Evolutionary conservation across 1,140 invertebrate genomes (phyloP).

Genomic region (Atta colombica): DNA sequence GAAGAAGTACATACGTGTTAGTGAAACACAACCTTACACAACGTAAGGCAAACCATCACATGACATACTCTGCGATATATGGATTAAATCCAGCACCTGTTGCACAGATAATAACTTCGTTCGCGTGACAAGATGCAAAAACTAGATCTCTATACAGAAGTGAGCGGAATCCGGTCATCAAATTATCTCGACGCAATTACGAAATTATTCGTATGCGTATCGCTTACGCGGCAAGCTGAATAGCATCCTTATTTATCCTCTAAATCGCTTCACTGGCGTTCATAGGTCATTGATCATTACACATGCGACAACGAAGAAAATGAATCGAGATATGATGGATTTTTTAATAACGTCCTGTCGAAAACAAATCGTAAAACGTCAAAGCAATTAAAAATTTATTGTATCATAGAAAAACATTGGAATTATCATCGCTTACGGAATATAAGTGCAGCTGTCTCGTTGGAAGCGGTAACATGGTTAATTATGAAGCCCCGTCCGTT

Average conservation of each 20-base stretch:
- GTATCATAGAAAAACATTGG: conserved; percentile 73
- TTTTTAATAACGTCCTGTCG: not conserved
- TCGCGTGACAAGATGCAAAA: conserved; percentile 51
- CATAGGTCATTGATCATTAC: conserved; percentile 1
- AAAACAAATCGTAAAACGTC: not conserved
- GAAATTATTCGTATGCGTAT: conserved; percentile 37
- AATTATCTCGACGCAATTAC: conserved; percentile 44
- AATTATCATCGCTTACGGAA: conserved; percentile 64
- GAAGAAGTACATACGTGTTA: not conserved
- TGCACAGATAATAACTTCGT: conserved; percentile 7
- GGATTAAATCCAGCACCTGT: conserved; percentile 55
- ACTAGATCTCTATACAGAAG: conserved; percentile 30
- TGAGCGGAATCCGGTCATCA: conserved; percentile 47
- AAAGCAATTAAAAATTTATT: conserved; percentile 79
- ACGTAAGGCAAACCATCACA: conserved; percentile 14
- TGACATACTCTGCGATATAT: conserved; percentile 28
- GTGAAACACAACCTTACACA: too few species aligned
- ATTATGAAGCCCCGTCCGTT: conserved; percentile 78
- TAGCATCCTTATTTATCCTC: conserved; percentile 28
- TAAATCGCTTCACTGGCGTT: conserved; percentile 7
- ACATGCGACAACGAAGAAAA: conserved; percentile 16
- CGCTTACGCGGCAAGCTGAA: conserved; percentile 12
- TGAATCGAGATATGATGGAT: not conserved
- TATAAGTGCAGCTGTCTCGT: conserved; percentile 40
- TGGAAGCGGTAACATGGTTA: conserved; percentile 69